phyloP scores from a whole-genome alignment of 2,888 invertebrate species.

The Biston betularia region DNA sequence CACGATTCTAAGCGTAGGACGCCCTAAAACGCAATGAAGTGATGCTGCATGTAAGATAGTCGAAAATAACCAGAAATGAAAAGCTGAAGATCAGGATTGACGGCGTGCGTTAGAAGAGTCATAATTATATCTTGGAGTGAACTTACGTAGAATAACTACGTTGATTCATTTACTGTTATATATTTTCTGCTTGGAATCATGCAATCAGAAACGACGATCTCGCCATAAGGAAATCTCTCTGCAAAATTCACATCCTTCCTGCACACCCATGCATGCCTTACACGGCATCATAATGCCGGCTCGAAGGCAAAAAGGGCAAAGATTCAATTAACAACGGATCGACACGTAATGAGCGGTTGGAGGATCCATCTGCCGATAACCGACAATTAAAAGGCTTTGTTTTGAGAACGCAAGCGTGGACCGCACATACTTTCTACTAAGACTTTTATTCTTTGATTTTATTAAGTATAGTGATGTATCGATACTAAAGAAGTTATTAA shows the following conservation, averaged over 20 bases:
- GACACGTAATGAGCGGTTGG: slow-evolving; percentile 81
- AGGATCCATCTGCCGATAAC: slow-evolving; percentile 79
- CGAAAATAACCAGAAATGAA: too few species aligned
- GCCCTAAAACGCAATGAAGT: too few species aligned
- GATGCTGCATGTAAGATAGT: too few species aligned
- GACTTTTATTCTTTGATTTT: neutral
- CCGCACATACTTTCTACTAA: slow-evolving; percentile 40
- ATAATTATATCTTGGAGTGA: too few species aligned
- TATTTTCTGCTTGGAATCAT: neutral
- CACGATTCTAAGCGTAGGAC: too few species aligned
- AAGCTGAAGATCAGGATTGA: too few species aligned
- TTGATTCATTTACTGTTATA: too few species aligned
- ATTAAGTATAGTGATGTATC: too few species aligned
- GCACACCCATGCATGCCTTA: slow-evolving; percentile 14
- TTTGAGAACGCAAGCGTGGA: slow-evolving; percentile 56
- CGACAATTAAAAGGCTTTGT: slow-evolving; percentile 84
- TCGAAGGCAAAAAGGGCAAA: slow-evolving; percentile 63
- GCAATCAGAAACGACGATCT: neutral
- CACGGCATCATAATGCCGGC: slow-evolving; percentile 26
- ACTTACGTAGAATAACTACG: too few species aligned
- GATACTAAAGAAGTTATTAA: too few species aligned
- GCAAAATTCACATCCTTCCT: slow-evolving; percentile 6
- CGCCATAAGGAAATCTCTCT: slow-evolving; percentile 2
- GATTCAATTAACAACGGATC: slow-evolving; percentile 83
- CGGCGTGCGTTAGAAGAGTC: too few species aligned